These are phyloP conservation scores for Lomographa bimaculata DNA, from an alignment of 2,888 invertebrate genomes.

Conservation along the genomic window DNA sequence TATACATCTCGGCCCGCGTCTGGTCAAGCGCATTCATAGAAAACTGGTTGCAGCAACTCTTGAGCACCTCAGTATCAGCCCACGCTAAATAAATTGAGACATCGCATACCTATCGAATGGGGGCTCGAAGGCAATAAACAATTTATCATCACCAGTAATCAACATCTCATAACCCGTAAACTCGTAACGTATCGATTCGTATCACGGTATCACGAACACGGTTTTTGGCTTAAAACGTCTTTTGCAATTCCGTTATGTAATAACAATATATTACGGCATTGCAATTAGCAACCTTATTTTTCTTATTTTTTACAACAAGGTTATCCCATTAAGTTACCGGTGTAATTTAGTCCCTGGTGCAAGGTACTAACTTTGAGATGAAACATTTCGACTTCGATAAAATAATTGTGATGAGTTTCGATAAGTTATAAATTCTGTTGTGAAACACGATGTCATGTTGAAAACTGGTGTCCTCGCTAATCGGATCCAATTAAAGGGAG, in stretches of 20 bases:
- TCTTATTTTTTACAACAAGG: slow-evolving; percentile 41
- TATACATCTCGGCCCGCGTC: slow-evolving; percentile 10
- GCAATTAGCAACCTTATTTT: slow-evolving; percentile 37
- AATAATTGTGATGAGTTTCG: too few species aligned
- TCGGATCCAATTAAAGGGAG: too few species aligned
- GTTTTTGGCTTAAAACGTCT: slow-evolving; percentile 36
- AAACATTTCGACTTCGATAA: too few species aligned
- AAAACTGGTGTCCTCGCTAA: too few species aligned
- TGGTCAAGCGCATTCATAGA: slow-evolving; percentile 26
- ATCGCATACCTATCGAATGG: slow-evolving; percentile 40
- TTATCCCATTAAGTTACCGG: slow-evolving; percentile 34
- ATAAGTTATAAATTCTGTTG: too few species aligned
- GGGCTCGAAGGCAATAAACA: slow-evolving; percentile 34
- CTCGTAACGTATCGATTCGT: slow-evolving; percentile 39
- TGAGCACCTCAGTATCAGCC: slow-evolving; percentile 26
- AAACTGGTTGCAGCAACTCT: slow-evolving; percentile 29
- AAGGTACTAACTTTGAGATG: slow-evolving; percentile 19
- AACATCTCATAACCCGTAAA: slow-evolving; percentile 36
- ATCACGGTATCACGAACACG: slow-evolving; percentile 36
- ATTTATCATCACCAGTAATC: slow-evolving; percentile 42
- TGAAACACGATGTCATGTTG: too few species aligned
- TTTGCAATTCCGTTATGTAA: slow-evolving; percentile 45
- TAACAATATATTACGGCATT: slow-evolving; percentile 38
- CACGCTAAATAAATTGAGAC: slow-evolving; percentile 46
- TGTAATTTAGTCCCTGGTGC: slow-evolving; percentile 31